Evolutionary conservation across 1,140 invertebrate species (phyloP), one percentile per base, ranked within the genome.

Genomic region (Oppia nitens): DNA sequence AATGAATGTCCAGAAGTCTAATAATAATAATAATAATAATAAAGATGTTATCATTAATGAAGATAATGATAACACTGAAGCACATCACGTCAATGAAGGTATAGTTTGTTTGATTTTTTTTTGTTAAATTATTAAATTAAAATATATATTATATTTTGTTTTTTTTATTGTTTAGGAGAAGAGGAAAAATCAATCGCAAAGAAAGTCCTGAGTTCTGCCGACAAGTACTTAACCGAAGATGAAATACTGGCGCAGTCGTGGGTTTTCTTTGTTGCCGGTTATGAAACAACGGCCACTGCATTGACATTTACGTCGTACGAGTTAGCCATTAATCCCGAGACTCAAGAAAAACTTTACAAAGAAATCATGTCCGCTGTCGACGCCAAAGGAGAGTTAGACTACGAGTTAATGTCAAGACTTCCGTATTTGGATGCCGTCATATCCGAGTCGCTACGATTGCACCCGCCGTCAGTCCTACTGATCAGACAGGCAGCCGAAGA

Each of bases 201-300:
- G 23, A 11, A 53, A 23, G n/a, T 53, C 26, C 26, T 53, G 17
- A 14, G 9, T 53, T 21, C 26, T 11, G 51, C 20, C 17, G 17
- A n/a, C 17, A 53, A 53, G 26, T 29, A 26, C 49, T 77, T 80
- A 63, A 73, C 72, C 1, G 79, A 80, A 47, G 75, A 78, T n/a
- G n/a, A n/a, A n/a, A n/a, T n/a, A n/a, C n/a, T n/a, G n/a, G n/a
- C n/a, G n/a, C n/a, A n/a, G n/a, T 75, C 76, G 0, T 69, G 78
- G 1, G 26, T 80, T 6, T 84, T 84, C 62, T 81, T 83, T 63
- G 69, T 75, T 1, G 83, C 77, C 53, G 81, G 80, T 2, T 82
- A 78, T 63, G 80, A 82, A 67, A 81, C 79, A 0, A 74, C 77
- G 0, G 70, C 77, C 0, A 17, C 3, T 20, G 29, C 14, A 3